phyloP scores from a whole-genome alignment of 1,140 invertebrate genomes.

The Thaumetopoea pityocampa region DNA sequence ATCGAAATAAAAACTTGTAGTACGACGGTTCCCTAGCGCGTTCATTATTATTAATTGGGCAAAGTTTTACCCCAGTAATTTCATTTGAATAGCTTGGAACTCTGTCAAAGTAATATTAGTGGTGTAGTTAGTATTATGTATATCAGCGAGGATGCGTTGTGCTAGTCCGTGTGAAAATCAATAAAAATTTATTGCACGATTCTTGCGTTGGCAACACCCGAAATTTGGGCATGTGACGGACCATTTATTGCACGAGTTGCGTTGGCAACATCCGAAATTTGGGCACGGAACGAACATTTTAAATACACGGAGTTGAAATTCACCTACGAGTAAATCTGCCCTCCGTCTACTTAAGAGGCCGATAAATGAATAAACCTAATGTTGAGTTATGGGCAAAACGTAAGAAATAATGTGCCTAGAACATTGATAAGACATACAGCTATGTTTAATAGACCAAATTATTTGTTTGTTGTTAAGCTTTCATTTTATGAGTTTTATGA shows the following conservation, averaged over 20 bases:
- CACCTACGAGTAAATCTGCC: too few relatives aligned
- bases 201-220: conserved; percentile 22
- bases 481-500: too few relatives aligned
- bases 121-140: conserved; percentile 22
- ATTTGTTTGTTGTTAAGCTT: too few relatives aligned
- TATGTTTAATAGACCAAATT: too few relatives aligned
- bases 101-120: conserved; percentile 39
- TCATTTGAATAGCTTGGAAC: conserved; percentile 47
- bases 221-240: conserved; percentile 15
- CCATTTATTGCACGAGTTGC: conserved; percentile 5
- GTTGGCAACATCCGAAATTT: not conserved
- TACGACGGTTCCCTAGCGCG: conserved; percentile 44
- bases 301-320: too few relatives aligned
- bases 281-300: too few relatives aligned
- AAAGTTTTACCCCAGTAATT: conserved; percentile 54
- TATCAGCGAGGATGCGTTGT: conserved; percentile 46
- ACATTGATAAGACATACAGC: too few relatives aligned
- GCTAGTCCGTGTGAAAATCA: conserved; percentile 66
- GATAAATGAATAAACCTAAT: too few relatives aligned
- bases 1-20: conserved; percentile 59
- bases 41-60: conserved; percentile 62
- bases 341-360: too few relatives aligned
- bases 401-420: too few relatives aligned
- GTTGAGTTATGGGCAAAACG: too few relatives aligned
- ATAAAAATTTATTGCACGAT: conserved; percentile 65